Conservation (phyloP, 2,113 vertebrate species). For the Mobula birostris region DNA sequence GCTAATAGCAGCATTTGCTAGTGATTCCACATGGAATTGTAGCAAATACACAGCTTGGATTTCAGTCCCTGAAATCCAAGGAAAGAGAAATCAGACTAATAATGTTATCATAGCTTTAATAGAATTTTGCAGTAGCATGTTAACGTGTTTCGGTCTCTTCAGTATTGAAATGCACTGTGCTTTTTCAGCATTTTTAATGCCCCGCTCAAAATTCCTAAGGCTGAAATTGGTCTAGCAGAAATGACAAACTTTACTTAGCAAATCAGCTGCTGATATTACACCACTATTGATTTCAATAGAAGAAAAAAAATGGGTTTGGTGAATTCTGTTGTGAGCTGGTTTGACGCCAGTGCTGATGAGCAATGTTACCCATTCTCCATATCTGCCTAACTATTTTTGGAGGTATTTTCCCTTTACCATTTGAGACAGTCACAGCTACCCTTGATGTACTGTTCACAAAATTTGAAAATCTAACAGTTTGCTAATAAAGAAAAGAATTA, state of each 20-base stretch:
- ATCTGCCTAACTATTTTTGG: not conserved
- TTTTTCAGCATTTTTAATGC: not conserved
- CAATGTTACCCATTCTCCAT: not conserved
- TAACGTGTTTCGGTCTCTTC: not conserved
- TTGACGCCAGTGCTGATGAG: not conserved
- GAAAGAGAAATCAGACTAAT: not conserved
- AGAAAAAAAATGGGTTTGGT: not conserved
- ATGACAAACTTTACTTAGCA: too few species aligned
- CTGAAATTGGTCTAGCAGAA: not conserved
- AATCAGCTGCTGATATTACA: not conserved
- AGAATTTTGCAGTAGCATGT: not conserved
- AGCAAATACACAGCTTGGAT: not conserved
- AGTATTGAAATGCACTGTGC: not conserved
- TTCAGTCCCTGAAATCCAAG: not conserved
- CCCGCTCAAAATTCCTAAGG: not conserved
- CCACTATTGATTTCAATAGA: not conserved
- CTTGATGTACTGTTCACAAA: too few species aligned
- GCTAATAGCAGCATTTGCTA: not conserved
- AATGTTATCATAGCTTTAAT: not conserved
- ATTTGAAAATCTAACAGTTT: not conserved
- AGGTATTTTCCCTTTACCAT: not conserved
- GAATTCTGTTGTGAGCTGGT: not conserved
- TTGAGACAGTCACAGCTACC: not conserved
- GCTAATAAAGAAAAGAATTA: not conserved
- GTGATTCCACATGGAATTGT: not conserved